Base-by-base conservation (phyloP, 1,140 invertebrate genomes). In the Habropoda laboriosa region DNA sequence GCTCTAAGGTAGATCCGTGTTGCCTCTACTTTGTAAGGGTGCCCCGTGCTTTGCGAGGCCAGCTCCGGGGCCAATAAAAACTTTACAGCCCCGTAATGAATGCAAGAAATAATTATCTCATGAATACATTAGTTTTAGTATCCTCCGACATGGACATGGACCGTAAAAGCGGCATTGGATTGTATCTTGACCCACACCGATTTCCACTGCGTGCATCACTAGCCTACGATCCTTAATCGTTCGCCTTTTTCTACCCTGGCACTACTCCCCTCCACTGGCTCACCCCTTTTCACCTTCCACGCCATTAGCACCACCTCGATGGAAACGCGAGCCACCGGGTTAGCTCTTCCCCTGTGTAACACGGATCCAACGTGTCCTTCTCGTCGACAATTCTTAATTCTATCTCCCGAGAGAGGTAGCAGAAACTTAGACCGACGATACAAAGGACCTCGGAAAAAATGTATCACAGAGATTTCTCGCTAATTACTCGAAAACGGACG, bases 51-150 rank as follows among this genome's bases (percentile, higher is more conserved):
- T 84, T 47, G 53, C 79, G 67, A 51, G 75, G 47, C 47, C 57
- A 53, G 18, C 30, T 30, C 55, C 49, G 61, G 35, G 63, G 66
- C 87, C 83, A 89, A 90, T 91, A 91, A 91, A 91, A 91, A 86
- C 83, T 91, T 91, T 90, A 91, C 87, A 89, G 86, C 88, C 60
- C 64, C 76, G 84, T 91, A 91, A 92, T 91, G 89, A 91, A 91
- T 92, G 90, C 91, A 90, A 91, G 91, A 92, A 92, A 92, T 91
- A 91, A 92, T 92, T 92, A 92, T 91, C 90, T 92, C 91, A 92
- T 91, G 90, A 92, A 92, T 92, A 92, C 89, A 91, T 91, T 91
- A 92, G 82, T 90, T 92, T 92, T 91, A 91, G 81, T 90, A 87
- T 88, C 87, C 79, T 63, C 85, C 86, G 82, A 89, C 88, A 85